Base-by-base conservation (phyloP, 2,113 vertebrate species). In the Calyptomena viridis region DNA sequence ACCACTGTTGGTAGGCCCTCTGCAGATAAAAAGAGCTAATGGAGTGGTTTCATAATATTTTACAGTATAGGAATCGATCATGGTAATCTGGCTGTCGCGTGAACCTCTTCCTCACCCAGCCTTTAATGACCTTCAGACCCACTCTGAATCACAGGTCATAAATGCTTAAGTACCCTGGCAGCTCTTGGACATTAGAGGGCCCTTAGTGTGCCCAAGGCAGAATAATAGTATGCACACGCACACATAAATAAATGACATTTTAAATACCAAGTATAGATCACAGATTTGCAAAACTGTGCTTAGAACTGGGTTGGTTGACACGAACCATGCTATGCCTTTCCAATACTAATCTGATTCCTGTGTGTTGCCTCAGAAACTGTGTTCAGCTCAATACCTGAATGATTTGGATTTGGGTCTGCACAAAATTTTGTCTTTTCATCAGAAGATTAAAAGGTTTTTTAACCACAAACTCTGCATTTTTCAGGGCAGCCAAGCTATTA, bases 91-190 rank as follows among this genome's bases (percentile, higher is more conserved):
- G n/a, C 60, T 90, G 86, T 79, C 3, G 0, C 0, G 6, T 84
- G 93, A 94, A 47, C 44, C 1, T 6, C n/a, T 86, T 95, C 88
- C 83, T 96, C 77, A 87, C 76, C 72, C 46, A 73, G 66, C 40
- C 56, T 90, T 63, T 88, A 67, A 42, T 79, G 92, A 96, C 88
- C 94, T 96, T 97, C 95, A 96, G 90, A 92, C 83, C 76, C 46
- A 17, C 31, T 63, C 76, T 72, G 76, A 78, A 78, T 92, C 85
- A 90, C 52, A 50, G 67, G n/a, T 67, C 85, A 72, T 92, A 95
- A 92, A 96, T 64, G 88, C 56, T 95, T 14, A 47, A 75, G 64
- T 46, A 42, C 60, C 56, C 23, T 75, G 81, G 93, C 60, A 94
- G 88, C 42, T 71, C 85, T 40, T 33, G 72, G 76, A 44, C 75